These are phyloP conservation scores for Pelmatolapia mariae DNA, from an alignment of 2,113 vertebrate genomes.

Conservation along the genomic window DNA sequence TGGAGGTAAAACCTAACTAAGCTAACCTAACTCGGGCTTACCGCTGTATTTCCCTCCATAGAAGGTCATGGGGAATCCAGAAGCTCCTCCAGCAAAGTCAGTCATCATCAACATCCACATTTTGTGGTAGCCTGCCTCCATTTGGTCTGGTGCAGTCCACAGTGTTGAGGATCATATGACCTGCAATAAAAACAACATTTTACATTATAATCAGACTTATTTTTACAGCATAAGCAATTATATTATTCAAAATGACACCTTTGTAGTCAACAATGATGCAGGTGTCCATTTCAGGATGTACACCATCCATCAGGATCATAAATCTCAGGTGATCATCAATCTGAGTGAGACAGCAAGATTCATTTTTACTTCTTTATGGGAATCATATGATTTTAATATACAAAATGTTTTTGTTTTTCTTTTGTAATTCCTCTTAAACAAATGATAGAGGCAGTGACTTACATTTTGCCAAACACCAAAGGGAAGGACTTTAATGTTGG, in stretches of 20 bases:
- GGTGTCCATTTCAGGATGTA: slow-evolving; percentile 82
- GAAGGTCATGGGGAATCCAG: neutral
- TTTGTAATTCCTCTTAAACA: neutral
- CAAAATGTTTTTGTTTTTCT: neutral
- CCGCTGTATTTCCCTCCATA: neutral
- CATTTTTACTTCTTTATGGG: rapidly evolving
- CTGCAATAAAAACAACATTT: neutral
- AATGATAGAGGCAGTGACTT: neutral
- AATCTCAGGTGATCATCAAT: slow-evolving; percentile 70
- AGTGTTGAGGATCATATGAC: neutral
- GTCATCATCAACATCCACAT: neutral
- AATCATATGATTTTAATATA: neutral
- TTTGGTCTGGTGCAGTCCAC: neutral
- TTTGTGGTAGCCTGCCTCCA: neutral
- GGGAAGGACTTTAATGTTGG: slow-evolving; percentile 72
- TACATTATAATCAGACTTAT: neutral
- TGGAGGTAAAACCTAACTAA: neutral
- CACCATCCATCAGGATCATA: slow-evolving; percentile 81
- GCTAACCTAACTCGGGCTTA: neutral
- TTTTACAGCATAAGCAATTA: neutral
- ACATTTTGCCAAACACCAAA: slow-evolving; percentile 80
- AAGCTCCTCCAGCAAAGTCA: neutral
- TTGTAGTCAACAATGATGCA: slow-evolving; percentile 7
- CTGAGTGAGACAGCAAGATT: neutral
- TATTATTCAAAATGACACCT: neutral